Evolutionary conservation across 2,888 invertebrate species (phyloP).

Genomic region (Sussaba pulchella): DNA sequence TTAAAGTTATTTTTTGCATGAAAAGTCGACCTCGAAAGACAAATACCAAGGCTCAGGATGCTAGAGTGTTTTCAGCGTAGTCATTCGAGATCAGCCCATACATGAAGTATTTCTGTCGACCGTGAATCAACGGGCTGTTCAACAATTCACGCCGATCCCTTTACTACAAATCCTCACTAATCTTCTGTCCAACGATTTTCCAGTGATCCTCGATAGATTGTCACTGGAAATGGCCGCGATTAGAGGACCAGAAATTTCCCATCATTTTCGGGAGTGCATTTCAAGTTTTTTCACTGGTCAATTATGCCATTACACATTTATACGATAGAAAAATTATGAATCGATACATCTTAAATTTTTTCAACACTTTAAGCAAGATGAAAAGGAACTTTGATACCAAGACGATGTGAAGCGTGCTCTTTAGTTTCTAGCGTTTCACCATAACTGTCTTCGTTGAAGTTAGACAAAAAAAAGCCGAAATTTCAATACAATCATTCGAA

Average conservation of each 20-base stretch:
- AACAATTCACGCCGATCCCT: conserved; percentile 1
- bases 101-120: neutral
- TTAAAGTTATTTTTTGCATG: neutral
- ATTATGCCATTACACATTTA: no score
- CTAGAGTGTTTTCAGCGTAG: neutral
- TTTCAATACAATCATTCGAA: no score
- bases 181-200: conserved; percentile 15
- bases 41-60: neutral
- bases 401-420: no score
- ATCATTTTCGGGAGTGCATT: neutral
- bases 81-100: neutral
- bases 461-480: no score
- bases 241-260: neutral
- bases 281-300: no score
- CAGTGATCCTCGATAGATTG: conserved; percentile 1
- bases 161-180: neutral
- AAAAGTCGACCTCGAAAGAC: neutral
- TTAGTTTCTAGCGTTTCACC: no score
- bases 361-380: no score
- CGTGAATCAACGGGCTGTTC: neutral
- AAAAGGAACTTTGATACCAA: no score
- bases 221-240: neutral
- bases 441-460: no score
- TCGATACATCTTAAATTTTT: no score
- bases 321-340: no score